Base-by-base conservation (phyloP, 1,140 invertebrate genomes). In the Hyles euphorbiae region DNA sequence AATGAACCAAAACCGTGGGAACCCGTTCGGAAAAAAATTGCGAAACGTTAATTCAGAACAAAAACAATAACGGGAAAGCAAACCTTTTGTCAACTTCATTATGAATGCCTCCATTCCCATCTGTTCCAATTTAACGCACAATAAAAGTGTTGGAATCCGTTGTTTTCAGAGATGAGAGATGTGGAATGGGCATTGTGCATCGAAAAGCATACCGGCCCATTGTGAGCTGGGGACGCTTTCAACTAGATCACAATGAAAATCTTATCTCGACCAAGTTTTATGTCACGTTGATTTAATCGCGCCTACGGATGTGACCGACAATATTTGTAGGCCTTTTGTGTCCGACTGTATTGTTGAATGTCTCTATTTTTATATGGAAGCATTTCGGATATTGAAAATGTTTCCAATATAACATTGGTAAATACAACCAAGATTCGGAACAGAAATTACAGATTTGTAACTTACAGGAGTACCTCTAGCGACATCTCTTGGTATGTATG, bases 151-250 rank as follows among this genome's bases (percentile, higher is more conserved):
- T 71, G 70, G 65, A 68, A 62, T 68, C 75, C 70, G 74, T 80
- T 86, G 81, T 83, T 83, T 83, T 74, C 68, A 72, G 72, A 74
- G 58, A 75, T 78, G 72, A 67, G 66, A 79, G 74, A 75, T 76
- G 72, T 74, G 79, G 71, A 56, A 47, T 78, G 60, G 55, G 68
- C 70, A 83, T 83, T 81, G 78, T 83, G 81, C 75, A 82, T 79
- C 70, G 76, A 68, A 72, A 60, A 70, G 71, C 68, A 70, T 63
- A 60, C 57, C 65, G 58, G 47, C 54, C 59, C 2, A 80, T 81
- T 83, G 73, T 82, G 64, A 53, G 34, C 60, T 56, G 44, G 52
- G 56, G 57, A 61, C 45, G 63, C 76, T 76, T 81, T 83, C 76
- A 84, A 78, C 58, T 60, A 51, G 58, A 60, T 57, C 71, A 84